Evolutionary conservation across 2,113 vertebrate genomes (phyloP).

Genomic region (Stercorarius parasiticus): DNA sequence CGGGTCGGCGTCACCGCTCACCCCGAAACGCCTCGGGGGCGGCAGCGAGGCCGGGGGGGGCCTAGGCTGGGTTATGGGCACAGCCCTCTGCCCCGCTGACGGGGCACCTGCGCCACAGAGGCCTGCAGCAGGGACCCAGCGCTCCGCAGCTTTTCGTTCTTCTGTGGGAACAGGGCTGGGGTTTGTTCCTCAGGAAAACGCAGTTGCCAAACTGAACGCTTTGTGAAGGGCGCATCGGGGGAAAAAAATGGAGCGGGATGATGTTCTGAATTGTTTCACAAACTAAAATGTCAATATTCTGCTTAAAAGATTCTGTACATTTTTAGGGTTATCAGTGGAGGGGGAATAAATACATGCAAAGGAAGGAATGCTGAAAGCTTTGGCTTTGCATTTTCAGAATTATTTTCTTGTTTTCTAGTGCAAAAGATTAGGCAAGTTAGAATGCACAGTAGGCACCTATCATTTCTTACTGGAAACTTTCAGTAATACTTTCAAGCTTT

Average conservation of each 20-base stretch:
- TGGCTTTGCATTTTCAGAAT: not conserved
- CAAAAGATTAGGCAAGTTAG: not conserved
- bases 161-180: not conserved
- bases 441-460: not conserved
- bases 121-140: not conserved
- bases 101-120: not conserved
- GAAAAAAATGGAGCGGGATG: not conserved
- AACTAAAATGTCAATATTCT: not conserved
- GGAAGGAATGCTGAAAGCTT: not conserved
- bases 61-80: too few relatives aligned
- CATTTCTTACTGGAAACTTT: not conserved
- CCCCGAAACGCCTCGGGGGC: too few relatives aligned
- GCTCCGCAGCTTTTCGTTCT: not conserved
- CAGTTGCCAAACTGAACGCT: not conserved
- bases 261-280: not conserved
- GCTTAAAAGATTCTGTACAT: not conserved
- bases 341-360: not conserved
- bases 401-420: not conserved
- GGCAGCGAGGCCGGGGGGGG: too few relatives aligned
- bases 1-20: too few relatives aligned
- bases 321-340: not conserved
- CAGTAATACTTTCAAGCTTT: not conserved
- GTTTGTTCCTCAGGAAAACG: not conserved
- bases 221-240: not conserved
- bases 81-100: too few relatives aligned